phyloP scores from a whole-genome alignment of 2,113 vertebrate species.

The Scortum barcoo region DNA sequence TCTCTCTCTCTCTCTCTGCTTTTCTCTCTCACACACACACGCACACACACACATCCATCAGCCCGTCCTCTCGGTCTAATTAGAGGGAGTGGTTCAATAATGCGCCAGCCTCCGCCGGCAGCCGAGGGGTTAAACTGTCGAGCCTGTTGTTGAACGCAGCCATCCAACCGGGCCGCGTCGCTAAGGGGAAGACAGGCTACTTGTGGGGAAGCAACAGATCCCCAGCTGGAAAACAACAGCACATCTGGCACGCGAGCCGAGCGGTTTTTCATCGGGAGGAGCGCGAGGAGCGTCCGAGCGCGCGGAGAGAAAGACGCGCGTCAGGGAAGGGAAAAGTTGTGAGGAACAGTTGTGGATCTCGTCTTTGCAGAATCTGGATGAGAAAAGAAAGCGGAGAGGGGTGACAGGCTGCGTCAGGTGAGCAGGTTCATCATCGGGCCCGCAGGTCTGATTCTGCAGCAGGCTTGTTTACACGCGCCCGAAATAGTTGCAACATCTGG shows the following conservation, averaged over 20 bases:
- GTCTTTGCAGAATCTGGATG: slow-evolving; percentile 23
- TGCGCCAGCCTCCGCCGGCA: slow-evolving; percentile 56
- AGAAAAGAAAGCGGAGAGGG: neutral
- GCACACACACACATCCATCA: neutral
- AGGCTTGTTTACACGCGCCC: neutral
- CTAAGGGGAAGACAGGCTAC: slow-evolving; percentile 71
- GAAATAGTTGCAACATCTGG: slow-evolving; percentile 11
- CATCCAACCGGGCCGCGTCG: slow-evolving; percentile 76
- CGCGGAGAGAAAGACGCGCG: too few species aligned
- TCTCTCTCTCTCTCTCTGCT: neutral
- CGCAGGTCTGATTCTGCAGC: too few species aligned
- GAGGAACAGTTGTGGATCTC: slow-evolving; percentile 45
- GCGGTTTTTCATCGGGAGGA: neutral
- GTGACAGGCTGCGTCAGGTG: neutral
- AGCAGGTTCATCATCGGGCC: neutral
- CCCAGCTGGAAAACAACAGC: slow-evolving; percentile 69
- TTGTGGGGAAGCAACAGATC: slow-evolving; percentile 81
- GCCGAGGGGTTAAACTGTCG: slow-evolving; percentile 77
- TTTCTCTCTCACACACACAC: neutral
- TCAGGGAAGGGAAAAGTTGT: slow-evolving; percentile 64
- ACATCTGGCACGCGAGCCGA: slow-evolving; percentile 54
- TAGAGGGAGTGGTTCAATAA: slow-evolving; percentile 65
- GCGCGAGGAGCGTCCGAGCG: slow-evolving; percentile 3
- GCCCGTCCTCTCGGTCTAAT: slow-evolving; percentile 32
- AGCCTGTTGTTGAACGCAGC: slow-evolving; percentile 66